These are phyloP conservation scores for Melinaea menophilus DNA, from an alignment of 2,888 invertebrate genomes.

Conservation along the genomic window DNA sequence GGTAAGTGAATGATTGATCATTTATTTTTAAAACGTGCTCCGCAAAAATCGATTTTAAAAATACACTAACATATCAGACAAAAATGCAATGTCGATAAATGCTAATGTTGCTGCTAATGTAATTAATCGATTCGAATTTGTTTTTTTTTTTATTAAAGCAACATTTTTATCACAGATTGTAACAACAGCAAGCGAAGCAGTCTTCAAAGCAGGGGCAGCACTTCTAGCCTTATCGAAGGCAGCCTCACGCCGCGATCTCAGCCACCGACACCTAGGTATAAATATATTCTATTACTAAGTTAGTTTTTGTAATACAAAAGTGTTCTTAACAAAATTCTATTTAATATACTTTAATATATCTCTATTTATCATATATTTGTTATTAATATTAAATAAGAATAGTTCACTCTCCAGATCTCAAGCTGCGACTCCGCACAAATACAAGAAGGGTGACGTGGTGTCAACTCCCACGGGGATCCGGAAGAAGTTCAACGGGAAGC, in stretches of 20 bases:
- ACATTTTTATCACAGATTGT: conserved; percentile 71
- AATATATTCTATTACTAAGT: neutral
- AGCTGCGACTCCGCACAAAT: conserved; percentile 95
- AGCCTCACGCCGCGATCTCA: conserved; percentile 93
- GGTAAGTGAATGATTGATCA: conserved; percentile 56
- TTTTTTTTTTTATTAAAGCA: conserved; percentile 4
- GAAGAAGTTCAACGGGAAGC: conserved; percentile 99
- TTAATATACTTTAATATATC: neutral
- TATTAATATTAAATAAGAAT: conserved; percentile 4
- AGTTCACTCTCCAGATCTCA: conserved; percentile 80
- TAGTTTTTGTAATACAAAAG: neutral
- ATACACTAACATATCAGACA: no score
- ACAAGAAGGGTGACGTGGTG: conserved; percentile 98
- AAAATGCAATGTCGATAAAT: no score
- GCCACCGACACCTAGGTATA: conserved; percentile 90
- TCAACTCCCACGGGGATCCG: conserved; percentile 96
- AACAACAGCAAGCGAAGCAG: conserved; percentile 94
- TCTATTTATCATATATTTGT: neutral
- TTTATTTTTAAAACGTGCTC: neutral
- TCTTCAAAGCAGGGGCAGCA: conserved; percentile 94
- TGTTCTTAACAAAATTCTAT: no score
- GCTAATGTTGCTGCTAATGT: no score
- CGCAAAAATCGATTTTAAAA: no score
- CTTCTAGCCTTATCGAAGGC: conserved; percentile 89
- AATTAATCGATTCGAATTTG: no score